Evolutionary conservation across 1,140 invertebrate species (phyloP), one percentile per base, ranked within the genome.

Genomic region (Platyura marginata): DNA sequence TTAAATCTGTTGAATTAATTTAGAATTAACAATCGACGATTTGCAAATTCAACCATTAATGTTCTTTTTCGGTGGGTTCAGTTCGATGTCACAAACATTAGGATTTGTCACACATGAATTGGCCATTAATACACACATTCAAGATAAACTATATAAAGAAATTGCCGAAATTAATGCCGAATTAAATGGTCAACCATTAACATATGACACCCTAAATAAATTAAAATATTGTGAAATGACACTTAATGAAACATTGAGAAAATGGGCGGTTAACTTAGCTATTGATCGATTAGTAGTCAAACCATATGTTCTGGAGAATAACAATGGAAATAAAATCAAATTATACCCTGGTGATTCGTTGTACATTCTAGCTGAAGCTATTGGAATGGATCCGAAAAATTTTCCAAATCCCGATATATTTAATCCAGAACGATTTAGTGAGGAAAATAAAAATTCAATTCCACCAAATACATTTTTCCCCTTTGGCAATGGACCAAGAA

Each of bases 401-500:
- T 75, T 62, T 49, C 67, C 71, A 4, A 59, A 76, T 46, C 73
- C 73, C 9, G 64, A 72, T 19, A 54, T 45, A 21, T 77, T 64
- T 47, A 47, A 61, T 49, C 65, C 65, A 3, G 60, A 66, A 44
- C 40, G 66, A 37, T 67, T 62, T 43, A 47, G 46, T 10, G 53
- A 55, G 25, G 51, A 60, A 40, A 59, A 59, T 43, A 55, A 51
- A 43, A 20, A 38, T 10, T 47, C 48, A 4, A 47, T 49, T 29
- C 52, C 37, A n/a, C 48, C 50, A 19, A 55, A 47, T 34, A 51
- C 62, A 2, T 71, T 62, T 50, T 44, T 56, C 9, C 51, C 55
- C 33, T 59, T 57, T 54, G 54, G 55, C 21, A 41, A 48, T 20
- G 68, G 68, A 8, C 54, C 59, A 13, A 51, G 66, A 44, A 63